phyloP scores from a whole-genome alignment of 2,113 vertebrate species.

The Pagrus major region DNA sequence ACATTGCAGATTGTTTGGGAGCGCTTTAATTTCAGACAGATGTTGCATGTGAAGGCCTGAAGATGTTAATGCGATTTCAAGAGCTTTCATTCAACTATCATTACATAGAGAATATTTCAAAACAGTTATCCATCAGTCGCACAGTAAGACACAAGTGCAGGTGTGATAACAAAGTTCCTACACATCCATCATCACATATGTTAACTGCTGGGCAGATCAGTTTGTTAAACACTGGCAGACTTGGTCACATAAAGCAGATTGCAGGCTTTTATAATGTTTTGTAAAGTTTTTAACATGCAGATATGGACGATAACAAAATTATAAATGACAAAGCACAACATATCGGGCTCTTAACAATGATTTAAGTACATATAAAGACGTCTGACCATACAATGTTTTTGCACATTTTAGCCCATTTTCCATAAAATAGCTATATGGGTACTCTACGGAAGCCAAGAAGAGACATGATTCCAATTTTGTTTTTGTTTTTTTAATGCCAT shows the following conservation, averaged over 20 bases:
- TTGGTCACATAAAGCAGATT: conserved; percentile 8
- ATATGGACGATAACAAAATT: background rate
- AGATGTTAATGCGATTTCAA: background rate
- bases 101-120: conserved; percentile 12
- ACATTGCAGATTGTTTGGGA: conserved; percentile 28
- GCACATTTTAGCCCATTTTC: background rate
- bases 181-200: background rate
- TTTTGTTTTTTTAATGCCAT: too few relatives aligned
- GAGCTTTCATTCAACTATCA: background rate
- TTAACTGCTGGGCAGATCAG: background rate
- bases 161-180: background rate
- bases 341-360: background rate
- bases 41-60: conserved; percentile 20
- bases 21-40: conserved; percentile 55
- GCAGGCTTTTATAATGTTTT: background rate
- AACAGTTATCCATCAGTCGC: background rate
- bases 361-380: background rate
- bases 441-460: too few relatives aligned
- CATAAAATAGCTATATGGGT: background rate
- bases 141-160: conserved; percentile 3
- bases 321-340: conserved; percentile 23
- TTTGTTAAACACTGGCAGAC: conserved; percentile 2
- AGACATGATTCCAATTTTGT: too few relatives aligned
- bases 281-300: conserved; percentile 25
- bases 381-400: background rate